Base-by-base conservation (phyloP, 2,888 invertebrate species). In the Aphidius colemani region DNA sequence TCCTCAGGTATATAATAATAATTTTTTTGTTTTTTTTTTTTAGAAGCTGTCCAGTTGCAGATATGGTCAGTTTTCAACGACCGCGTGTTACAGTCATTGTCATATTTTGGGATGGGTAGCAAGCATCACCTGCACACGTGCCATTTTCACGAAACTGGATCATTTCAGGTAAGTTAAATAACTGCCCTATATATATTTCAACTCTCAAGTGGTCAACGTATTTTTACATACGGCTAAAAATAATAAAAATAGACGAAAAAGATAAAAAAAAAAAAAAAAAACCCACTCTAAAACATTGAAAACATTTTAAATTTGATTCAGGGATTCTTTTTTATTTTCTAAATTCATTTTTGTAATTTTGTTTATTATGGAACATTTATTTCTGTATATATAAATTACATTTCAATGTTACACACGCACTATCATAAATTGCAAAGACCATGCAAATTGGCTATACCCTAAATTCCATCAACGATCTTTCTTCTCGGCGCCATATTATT, bases 71-170 rank as follows among this genome's bases (percentile, higher is more conserved):
- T 66, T 66, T 50, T 61, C 61, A 53, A 63, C 48, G 13, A 63
- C 46, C 50, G 50, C 55, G 45, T 63, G 53, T 61, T 46, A 41
- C 48, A 10, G 53, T 58, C 53, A 57, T 57, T 57, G 64, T 61
- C 61, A 45, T n/a, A 8, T 10, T 30, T 30, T 30, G 30, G 30
- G 30, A 30, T 43, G 46, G 48, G 43, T 45, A 53, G 51, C 60
- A 49, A 67, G 69, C 69, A 65, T 66, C 75, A 78, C 75, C 77
- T 78, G 77, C 78, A 64, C 46, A 8, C 66, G 10, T 55, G 55
- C 59, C 64, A 59, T 66, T 70, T 65, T 59, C 45, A 13, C 39
- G 58, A 73, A 75, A 75, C 74, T 71, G 69, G 72, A 73, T 73
- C 68, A 39, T 48, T 51, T 39, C 45, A 30, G 30, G 30, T 45